phyloP scores from a whole-genome alignment of 2,888 invertebrate species.

The Megastigmus dorsalis region DNA sequence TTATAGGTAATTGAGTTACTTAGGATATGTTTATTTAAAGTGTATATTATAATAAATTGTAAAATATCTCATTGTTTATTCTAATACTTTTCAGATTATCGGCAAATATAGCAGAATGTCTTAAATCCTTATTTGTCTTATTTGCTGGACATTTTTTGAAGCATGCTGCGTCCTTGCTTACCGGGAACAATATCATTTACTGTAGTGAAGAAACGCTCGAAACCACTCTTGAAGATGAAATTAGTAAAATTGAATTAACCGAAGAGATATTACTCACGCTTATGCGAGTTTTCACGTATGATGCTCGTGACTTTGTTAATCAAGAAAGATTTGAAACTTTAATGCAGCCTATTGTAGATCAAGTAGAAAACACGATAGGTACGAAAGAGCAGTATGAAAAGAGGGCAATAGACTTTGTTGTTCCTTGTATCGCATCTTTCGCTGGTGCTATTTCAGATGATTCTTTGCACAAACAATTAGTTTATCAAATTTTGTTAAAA shows the following conservation, averaged over 20 bases:
- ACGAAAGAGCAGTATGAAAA: constrained; percentile 78
- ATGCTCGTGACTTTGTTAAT: constrained; percentile 88
- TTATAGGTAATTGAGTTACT: no score
- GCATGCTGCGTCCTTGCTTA: constrained; percentile 85
- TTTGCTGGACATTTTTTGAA: constrained; percentile 91
- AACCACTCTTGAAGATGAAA: constrained; percentile 76
- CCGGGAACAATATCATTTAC: constrained; percentile 81
- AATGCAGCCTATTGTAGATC: constrained; percentile 92
- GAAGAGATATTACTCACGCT: constrained; percentile 86
- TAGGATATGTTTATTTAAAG: no score
- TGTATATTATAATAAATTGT: no score
- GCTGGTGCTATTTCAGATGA: constrained; percentile 90
- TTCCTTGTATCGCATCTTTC: constrained; percentile 89
- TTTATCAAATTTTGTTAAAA: constrained; percentile 92
- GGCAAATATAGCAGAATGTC: constrained; percentile 84
- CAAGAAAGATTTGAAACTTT: constrained; percentile 89
- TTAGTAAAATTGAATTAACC: constrained; percentile 75
- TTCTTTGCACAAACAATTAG: constrained; percentile 90
- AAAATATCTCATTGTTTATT: no score
- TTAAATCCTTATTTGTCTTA: constrained; percentile 92
- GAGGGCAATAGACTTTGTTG: constrained; percentile 79
- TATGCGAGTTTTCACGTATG: constrained; percentile 86
- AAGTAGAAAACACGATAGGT: constrained; percentile 86
- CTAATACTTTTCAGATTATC: constrained; percentile 80
- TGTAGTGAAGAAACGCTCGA: constrained; percentile 75